phyloP scores from a whole-genome alignment of 2,797 vertebrate genomes.

The Aulostomus chinensis region DNA sequence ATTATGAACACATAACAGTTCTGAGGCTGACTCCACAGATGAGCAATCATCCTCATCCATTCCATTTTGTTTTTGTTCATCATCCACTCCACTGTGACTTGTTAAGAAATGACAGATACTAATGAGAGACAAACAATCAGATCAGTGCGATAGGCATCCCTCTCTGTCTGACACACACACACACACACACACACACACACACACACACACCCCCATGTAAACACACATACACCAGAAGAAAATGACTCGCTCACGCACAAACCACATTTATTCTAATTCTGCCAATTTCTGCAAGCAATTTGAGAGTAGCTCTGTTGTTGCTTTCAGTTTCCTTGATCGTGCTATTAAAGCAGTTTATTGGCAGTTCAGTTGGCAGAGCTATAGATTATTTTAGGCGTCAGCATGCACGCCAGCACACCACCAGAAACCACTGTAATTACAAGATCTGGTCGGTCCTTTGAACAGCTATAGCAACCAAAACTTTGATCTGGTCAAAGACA shows the following conservation, averaged over 20 bases:
- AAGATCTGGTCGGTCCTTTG: conserved; percentile 69
- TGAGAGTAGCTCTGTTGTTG: conserved; percentile 60
- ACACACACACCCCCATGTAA: conserved; percentile 4
- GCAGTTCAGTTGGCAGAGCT: conserved; percentile 50
- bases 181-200: conserved; percentile 1
- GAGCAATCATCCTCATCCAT: conserved; percentile 26
- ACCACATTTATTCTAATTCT: conserved; percentile 50
- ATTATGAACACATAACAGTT: conserved; percentile 19
- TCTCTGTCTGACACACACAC: conserved; percentile 6
- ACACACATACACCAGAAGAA: conserved; percentile 25
- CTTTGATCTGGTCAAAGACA: conserved; percentile 75
- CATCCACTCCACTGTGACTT: conserved; percentile 22
- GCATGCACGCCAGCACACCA: conserved; percentile 57
- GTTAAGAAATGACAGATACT: conserved; percentile 47
- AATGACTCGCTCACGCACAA: conserved; percentile 4
- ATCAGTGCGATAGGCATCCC: no score
- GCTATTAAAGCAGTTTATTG: conserved; percentile 71
- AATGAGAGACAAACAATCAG: conserved; percentile 42
- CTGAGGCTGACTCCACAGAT: conserved; percentile 35
- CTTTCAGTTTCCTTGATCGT: conserved; percentile 70
- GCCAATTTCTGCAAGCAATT: conserved; percentile 70
- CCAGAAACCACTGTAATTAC: conserved; percentile 81
- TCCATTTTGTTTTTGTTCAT: conserved; percentile 1
- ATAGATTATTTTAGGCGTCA: conserved; percentile 72
- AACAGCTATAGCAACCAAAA: conserved; percentile 50